Base-by-base conservation (phyloP, 2,888 invertebrate genomes). In the Leptopilina syphax region DNA sequence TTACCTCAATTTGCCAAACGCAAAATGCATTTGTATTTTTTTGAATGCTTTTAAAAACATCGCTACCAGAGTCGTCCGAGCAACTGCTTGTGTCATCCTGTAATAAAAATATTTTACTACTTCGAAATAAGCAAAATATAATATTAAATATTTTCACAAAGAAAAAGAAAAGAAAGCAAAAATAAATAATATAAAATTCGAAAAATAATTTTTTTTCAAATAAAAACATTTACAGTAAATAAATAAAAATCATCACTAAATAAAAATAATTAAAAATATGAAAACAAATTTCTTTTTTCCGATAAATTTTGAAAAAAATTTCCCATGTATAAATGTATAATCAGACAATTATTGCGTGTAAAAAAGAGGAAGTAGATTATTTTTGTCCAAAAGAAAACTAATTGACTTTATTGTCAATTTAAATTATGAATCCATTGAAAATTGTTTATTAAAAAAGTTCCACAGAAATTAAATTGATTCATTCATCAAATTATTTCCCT, bases 1-100 rank as follows among this genome's bases (percentile, higher is more conserved):
- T 93, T 92, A 97, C 97, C 94, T 98, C 97, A 83, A 98, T 95
- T 92, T 95, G 95, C 98, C 98, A 98, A 80, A 98, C 95, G 84
- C 96, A 94, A 93, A 98, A 98, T 78, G 95, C 95, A 57, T 96
- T 95, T 84, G 95, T 94, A 90, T 95, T 96, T 88, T 95, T 95
- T 57, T 96, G 95, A 82, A 98, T 95, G 86, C 95, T 95, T 85
- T 96, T 95, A 92, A 98, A 98, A 76, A 96, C 96, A 77, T 92
- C 92, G 79, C 89, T 89, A 60, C 88, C 86, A 12, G 91, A 91
- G 54, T 91, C 91, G 76, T 89, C 90, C 67, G 91, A 91, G 83
- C 88, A 89, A 78, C 87, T 89, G 76, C 90, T 91, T 80, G 86
- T 86, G 81, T 91, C 90, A 80, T 91, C 91, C 92, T 91, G 87